Evolutionary conservation across 2,888 invertebrate species (phyloP).

Genomic region (Zaprionus lineosus): DNA sequence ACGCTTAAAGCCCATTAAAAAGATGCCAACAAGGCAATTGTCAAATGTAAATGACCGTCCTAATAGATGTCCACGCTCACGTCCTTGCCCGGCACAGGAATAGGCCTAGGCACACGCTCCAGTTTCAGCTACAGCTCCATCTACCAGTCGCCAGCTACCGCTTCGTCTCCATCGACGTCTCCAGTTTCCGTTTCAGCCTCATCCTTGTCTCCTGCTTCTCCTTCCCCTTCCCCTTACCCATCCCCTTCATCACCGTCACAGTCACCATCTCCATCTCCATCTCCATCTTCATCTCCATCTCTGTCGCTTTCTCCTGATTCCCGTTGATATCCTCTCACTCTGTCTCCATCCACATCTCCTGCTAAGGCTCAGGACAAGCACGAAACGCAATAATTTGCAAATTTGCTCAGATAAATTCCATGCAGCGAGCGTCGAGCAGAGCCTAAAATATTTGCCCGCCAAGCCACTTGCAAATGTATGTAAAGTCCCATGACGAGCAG

Average conservation of each 20-base stretch:
- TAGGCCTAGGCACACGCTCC: not conserved
- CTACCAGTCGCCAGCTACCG: not conserved
- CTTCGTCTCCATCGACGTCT: too few relatives aligned
- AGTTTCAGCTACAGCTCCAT: not conserved
- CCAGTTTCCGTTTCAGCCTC: too few relatives aligned
- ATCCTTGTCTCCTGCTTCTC: too few relatives aligned
- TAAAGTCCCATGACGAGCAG: slow-evolving; percentile 54
- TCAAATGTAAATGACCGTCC: slow-evolving; percentile 71
- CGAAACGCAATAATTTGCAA: slow-evolving; percentile 72
- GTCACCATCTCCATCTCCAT: too few relatives aligned
- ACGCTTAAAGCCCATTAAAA: slow-evolving; percentile 55
- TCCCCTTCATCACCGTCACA: too few relatives aligned
- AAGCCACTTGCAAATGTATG: slow-evolving; percentile 65
- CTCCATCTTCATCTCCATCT: too few relatives aligned
- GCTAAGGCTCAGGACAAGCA: slow-evolving; percentile 33
- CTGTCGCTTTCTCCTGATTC: too few relatives aligned
- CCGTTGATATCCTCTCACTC: too few relatives aligned
- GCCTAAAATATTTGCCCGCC: slow-evolving; percentile 65
- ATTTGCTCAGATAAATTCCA: slow-evolving; percentile 77
- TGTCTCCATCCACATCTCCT: too few relatives aligned
- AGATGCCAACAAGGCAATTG: slow-evolving; percentile 76
- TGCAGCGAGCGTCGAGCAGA: slow-evolving; percentile 50
- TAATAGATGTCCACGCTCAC: slow-evolving; percentile 69
- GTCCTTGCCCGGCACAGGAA: slow-evolving; percentile 3
- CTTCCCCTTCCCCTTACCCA: too few relatives aligned